Percentiles rank a stretch among this genome's conserved stretches.
phyloP scores from a whole-genome alignment of 2,113 vertebrate species.

The Excalfactoria chinensis region DNA sequence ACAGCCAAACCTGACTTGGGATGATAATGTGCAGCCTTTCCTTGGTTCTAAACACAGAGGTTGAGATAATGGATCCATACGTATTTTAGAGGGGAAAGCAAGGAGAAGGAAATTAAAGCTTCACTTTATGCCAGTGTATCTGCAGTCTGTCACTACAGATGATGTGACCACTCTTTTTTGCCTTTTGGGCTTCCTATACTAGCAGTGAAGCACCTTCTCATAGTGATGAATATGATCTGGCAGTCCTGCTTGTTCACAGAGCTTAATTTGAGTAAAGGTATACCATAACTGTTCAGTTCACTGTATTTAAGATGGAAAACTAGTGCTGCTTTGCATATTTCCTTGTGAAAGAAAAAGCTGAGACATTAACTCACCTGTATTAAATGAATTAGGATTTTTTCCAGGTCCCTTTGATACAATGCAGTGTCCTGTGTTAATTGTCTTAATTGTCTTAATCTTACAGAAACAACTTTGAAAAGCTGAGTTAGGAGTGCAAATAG shows the following conservation, averaged over 20 bases:
- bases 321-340: background rate
- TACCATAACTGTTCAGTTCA: background rate
- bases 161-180: background rate
- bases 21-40: background rate
- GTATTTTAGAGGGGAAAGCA: background rate
- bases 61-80: background rate
- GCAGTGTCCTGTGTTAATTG: background rate
- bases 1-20: background rate
- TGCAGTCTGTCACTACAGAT: background rate
- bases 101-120: background rate
- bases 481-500: background rate
- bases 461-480: background rate
- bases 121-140: background rate
- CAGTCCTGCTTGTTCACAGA: background rate
- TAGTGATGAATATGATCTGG: background rate
- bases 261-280: background rate
- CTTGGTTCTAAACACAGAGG: background rate
- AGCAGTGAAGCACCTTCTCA: background rate
- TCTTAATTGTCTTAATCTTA: background rate
- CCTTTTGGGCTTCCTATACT: background rate
- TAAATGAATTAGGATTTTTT: background rate
- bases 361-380: background rate
- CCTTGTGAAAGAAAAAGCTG: background rate
- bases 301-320: background rate
- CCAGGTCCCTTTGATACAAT: background rate